Evolutionary conservation across 1,140 invertebrate genomes (phyloP).

Genomic region (Zaprionus capensis): DNA sequence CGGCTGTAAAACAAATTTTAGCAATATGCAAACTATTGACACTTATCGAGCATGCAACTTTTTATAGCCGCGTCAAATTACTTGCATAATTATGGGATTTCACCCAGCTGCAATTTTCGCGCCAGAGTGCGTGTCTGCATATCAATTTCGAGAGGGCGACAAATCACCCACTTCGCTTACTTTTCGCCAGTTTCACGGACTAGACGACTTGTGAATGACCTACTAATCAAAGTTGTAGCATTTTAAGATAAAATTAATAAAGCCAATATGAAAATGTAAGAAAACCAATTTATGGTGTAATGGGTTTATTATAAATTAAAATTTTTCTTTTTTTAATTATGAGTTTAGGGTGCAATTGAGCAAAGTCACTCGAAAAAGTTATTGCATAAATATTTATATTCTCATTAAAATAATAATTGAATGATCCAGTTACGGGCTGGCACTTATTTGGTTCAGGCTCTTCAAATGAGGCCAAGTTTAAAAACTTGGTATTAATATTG

Average conservation of each 20-base stretch:
- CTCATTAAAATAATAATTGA: background rate
- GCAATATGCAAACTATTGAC: conserved; percentile 11
- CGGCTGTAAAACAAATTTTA: conserved; percentile 5
- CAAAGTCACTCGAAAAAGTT: too few species aligned
- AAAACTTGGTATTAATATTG: conserved; percentile 46
- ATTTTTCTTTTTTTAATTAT: too few species aligned
- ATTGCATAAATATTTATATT: too few species aligned
- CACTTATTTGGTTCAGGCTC: too few species aligned
- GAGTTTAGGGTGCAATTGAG: too few species aligned
- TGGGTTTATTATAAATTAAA: too few species aligned
- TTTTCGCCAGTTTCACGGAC: background rate
- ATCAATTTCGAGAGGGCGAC: conserved; percentile 59
- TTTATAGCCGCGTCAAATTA: conserved; percentile 55
- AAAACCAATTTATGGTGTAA: too few species aligned
- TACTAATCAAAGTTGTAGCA: background rate
- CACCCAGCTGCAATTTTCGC: conserved; percentile 78
- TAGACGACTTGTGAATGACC: conserved; percentile 18
- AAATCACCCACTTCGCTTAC: conserved; percentile 12
- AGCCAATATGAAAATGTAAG: background rate
- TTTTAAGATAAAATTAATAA: background rate
- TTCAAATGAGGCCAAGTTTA: too few species aligned
- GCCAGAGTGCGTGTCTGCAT: conserved; percentile 77
- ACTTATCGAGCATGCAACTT: conserved; percentile 35
- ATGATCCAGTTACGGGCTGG: background rate
- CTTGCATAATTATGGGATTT: conserved; percentile 81